These are phyloP conservation scores for Pilophorus perplexus DNA, from an alignment of 2,888 invertebrate genomes.

Conservation along the genomic window DNA sequence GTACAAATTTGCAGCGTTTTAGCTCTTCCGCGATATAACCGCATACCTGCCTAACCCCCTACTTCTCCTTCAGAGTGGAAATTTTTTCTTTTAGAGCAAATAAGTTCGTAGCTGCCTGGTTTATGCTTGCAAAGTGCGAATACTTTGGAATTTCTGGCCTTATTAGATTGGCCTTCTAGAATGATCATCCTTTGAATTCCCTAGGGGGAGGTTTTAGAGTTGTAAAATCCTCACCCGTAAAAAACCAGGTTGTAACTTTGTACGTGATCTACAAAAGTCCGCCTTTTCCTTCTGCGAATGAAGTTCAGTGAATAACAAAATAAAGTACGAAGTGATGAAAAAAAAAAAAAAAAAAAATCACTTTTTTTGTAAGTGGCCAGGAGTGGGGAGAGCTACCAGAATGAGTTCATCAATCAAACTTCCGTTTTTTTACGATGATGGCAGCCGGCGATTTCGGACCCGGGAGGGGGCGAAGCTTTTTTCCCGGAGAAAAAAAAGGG, in stretches of 20 bases:
- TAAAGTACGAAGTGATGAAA: slow-evolving; percentile 25
- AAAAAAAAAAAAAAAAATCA: slow-evolving; percentile 6
- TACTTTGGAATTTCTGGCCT: background rate
- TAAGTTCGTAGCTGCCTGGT: too few relatives aligned
- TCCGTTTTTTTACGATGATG: slow-evolving; percentile 32
- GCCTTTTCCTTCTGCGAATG: background rate
- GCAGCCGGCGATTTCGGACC: slow-evolving; percentile 29
- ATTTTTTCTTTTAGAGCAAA: too few relatives aligned
- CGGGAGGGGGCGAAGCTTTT: slow-evolving; percentile 5
- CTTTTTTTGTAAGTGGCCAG: too few relatives aligned
- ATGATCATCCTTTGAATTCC: slow-evolving; percentile 39
- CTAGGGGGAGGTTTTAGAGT: slow-evolving; percentile 24
- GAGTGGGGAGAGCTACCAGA: slow-evolving; percentile 4
- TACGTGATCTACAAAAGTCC: slow-evolving; percentile 19
- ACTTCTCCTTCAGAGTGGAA: too few relatives aligned
- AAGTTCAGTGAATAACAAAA: slow-evolving; percentile 30
- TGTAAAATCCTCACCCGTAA: slow-evolving; percentile 33
- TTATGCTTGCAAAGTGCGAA: background rate
- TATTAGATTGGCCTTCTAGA: slow-evolving; percentile 29
- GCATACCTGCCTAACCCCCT: too few relatives aligned
- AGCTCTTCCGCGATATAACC: too few relatives aligned
- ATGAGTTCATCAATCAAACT: slow-evolving; percentile 36
- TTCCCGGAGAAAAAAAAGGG: slow-evolving; percentile 17
- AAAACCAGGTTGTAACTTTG: slow-evolving; percentile 18
- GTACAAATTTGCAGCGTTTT: too few relatives aligned